These are phyloP conservation scores for Pyrgilauda ruficollis DNA, from an alignment of 2,113 vertebrate genomes.

Conservation along the genomic window DNA sequence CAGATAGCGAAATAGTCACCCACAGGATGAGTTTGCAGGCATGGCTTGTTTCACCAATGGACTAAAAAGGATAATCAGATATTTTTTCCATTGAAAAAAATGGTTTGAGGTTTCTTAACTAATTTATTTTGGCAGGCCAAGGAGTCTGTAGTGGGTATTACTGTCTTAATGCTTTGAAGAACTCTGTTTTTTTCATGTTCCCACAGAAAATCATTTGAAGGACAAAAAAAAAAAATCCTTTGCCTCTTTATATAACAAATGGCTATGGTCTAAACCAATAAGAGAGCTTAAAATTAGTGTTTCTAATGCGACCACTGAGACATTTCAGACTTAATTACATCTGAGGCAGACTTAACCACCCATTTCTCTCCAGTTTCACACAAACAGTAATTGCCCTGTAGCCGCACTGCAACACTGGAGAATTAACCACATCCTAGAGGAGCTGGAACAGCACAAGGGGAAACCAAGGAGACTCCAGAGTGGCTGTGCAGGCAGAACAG, in stretches of 20 bases:
- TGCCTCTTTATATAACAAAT: slow-evolving; percentile 18
- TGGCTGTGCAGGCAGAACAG: not conserved
- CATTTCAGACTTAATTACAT: slow-evolving; percentile 59
- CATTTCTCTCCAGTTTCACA: slow-evolving; percentile 43
- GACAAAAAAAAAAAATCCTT: not conserved
- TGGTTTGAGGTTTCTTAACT: not conserved
- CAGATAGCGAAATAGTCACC: not conserved
- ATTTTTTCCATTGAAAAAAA: not conserved
- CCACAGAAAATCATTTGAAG: slow-evolving; percentile 28
- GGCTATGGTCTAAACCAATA: not conserved
- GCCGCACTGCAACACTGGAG: not conserved
- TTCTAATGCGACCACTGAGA: slow-evolving; percentile 52
- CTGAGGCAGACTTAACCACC: slow-evolving; percentile 36
- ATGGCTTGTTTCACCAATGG: not conserved
- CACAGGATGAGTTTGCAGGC: not conserved
- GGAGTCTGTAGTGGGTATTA: not conserved
- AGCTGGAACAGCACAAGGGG: not conserved
- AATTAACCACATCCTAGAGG: slow-evolving; percentile 61
- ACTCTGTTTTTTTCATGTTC: not conserved
- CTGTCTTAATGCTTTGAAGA: not conserved
- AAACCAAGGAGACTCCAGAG: not conserved
- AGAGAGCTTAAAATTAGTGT: slow-evolving; percentile 27
- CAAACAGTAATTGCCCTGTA: slow-evolving; percentile 7
- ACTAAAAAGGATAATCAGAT: not conserved
- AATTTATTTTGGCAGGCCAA: slow-evolving; percentile 9